Evolutionary conservation across 2,797 vertebrate species (phyloP), one percentile per base, ranked within the genome.

Genomic region (Smutsia temminckii): DNA sequence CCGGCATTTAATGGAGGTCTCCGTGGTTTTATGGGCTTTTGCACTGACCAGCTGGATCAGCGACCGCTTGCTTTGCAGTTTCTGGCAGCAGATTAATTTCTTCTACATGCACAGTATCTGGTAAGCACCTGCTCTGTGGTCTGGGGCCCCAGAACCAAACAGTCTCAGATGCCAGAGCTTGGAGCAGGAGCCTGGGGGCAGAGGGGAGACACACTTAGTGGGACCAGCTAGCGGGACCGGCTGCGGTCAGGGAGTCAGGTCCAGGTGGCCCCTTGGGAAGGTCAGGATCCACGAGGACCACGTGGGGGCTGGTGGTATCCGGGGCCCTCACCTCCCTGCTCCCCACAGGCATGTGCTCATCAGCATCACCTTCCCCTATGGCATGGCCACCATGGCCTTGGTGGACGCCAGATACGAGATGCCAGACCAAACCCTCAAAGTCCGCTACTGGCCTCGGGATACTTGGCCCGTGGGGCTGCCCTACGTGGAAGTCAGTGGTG

Each of bases 51-150:
- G 99, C 98, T 99, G 99, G 99, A 96, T 99, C 71, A 99, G 99
- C 0, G 99, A 99, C 97, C 98, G 99, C 0, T 98, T 99, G 34
- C 98, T 99, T 86, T 99, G 99, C 42, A 98, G 98, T 75, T 98
- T 99, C 97, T 99, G 99, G 99, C 99, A 99, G 89, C 97, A 93
- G 21, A 94, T 99, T 40, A 98, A 99, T 98, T 99, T 99, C 97
- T 99, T 98, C 97, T 99, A 99, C 97, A 97, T 99, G 83, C 99
- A 99, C 25, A 99, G 99, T 92, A 98, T 99, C 98, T 99, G 99
- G 99, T 99, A 97, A 98, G 98, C 13, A 27, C 37, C 59, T 27
- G 2, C 1, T 61, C 72, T 46, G 40, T 32, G 40, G 9, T 23
- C 55, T 1, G 55, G 46, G 80, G 11, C 29, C 42, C 29, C 16